These are phyloP conservation scores for Pyrgilauda ruficollis DNA, from an alignment of 2,113 vertebrate genomes.

Conservation along the genomic window DNA sequence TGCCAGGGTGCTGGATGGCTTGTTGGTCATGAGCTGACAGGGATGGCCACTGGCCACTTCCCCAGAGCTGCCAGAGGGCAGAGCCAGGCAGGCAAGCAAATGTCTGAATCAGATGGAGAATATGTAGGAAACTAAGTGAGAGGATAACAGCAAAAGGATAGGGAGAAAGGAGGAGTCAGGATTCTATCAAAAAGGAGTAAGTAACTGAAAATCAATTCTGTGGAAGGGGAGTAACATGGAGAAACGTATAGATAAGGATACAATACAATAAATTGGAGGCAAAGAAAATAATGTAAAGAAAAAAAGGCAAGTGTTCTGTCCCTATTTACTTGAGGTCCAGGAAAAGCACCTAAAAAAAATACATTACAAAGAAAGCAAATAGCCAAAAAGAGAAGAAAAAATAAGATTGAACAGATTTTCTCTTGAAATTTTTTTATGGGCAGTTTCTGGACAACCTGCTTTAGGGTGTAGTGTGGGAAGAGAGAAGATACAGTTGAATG, in stretches of 20 bases:
- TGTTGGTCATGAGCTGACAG: background rate
- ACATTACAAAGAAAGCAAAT: background rate
- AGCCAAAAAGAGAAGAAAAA: background rate
- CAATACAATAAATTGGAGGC: background rate
- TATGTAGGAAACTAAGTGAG: background rate
- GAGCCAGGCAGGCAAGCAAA: background rate
- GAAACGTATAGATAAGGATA: background rate
- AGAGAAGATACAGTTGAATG: background rate
- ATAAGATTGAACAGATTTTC: background rate
- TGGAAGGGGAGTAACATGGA: background rate
- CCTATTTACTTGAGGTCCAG: background rate
- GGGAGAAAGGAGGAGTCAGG: background rate
- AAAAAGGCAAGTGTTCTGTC: background rate
- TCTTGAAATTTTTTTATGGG: background rate
- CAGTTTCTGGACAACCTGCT: background rate
- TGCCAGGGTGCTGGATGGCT: background rate
- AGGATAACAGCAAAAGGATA: background rate
- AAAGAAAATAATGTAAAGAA: background rate
- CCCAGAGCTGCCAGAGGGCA: background rate
- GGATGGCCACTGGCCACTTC: fast-evolving
- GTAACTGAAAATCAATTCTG: background rate
- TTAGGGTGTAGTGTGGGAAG: background rate
- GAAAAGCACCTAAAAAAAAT: background rate
- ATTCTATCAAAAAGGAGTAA: background rate
- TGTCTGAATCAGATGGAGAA: background rate